Evolutionary conservation across 2,113 vertebrate species (phyloP).

Genomic region (Gymnarchus niloticus): DNA sequence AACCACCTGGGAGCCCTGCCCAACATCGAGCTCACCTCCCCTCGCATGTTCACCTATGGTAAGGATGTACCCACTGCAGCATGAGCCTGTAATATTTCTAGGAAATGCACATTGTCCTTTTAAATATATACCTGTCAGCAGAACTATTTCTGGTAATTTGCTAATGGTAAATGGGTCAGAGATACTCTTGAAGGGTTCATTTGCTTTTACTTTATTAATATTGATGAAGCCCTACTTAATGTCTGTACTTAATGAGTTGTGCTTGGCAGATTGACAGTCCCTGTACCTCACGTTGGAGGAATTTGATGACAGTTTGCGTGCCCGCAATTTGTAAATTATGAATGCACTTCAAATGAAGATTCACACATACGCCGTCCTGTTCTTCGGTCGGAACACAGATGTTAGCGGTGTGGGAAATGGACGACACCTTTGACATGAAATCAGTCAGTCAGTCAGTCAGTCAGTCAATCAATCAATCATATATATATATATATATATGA

Average conservation of each 20-base stretch:
- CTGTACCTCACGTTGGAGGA: not conserved
- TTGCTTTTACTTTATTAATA: no score
- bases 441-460: no score
- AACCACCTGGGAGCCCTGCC: slow-evolving; percentile 93
- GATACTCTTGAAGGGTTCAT: not conserved
- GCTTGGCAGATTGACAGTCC: not conserved
- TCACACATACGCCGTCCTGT: not conserved
- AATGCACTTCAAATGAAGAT: not conserved
- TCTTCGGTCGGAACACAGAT: not conserved
- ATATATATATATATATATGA: no score
- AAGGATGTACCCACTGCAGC: not conserved
- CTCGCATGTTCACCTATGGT: slow-evolving; percentile 98
- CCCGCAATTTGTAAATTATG: not conserved
- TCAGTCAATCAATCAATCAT: no score
- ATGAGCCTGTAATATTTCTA: not conserved
- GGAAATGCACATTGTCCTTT: not conserved
- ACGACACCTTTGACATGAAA: not conserved
- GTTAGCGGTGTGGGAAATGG: not conserved
- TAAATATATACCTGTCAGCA: not conserved
- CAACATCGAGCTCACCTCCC: slow-evolving; percentile 92
- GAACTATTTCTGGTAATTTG: not conserved
- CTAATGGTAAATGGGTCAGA: not conserved
- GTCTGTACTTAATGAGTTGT: not conserved
- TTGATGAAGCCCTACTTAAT: not conserved
- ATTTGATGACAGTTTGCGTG: not conserved